Conservation (phyloP, 2,113 vertebrate genomes). For the Osmerus eperlanus region DNA sequence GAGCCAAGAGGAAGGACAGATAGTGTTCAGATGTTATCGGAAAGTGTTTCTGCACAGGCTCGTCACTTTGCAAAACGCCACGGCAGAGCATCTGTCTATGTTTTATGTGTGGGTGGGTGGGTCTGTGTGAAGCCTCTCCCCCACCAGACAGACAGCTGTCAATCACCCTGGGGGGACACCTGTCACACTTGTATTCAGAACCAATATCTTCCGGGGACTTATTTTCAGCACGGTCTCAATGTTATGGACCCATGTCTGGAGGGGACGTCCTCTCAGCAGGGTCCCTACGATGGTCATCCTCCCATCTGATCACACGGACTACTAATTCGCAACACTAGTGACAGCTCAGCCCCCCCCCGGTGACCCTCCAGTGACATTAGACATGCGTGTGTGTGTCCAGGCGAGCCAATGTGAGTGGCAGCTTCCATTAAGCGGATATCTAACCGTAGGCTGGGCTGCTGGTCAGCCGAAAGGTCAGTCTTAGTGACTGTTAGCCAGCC, state of each 20-base stretch:
- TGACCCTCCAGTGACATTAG: conserved; percentile 21
- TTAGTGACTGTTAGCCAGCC: conserved; percentile 1
- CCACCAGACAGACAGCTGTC: conserved; percentile 59
- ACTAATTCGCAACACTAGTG: conserved; percentile 63
- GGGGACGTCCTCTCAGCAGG: conserved; percentile 54
- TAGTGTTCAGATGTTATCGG: not conserved
- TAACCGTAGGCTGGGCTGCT: conserved; percentile 35
- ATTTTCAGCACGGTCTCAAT: conserved; percentile 49
- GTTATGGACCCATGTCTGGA: conserved; percentile 41
- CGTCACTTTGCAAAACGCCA: not conserved
- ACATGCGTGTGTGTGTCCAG: not conserved
- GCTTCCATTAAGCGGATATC: conserved; percentile 32
- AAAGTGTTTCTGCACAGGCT: not conserved
- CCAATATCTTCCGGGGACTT: conserved; percentile 51
- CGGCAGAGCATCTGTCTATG: not conserved
- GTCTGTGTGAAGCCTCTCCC: conserved; percentile 33
- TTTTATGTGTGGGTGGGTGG: not conserved
- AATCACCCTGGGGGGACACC: conserved; percentile 52
- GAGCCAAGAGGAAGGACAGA: not conserved
- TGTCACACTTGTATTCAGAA: conserved; percentile 46
- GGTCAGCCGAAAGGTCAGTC: conserved; percentile 43
- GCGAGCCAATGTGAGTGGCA: conserved; percentile 15
- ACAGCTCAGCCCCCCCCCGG: conserved; percentile 37
- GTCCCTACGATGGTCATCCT: conserved; percentile 49
- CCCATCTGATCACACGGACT: conserved; percentile 69